Percentiles rank a stretch among this genome's conserved stretches.
Conservation (phyloP, 2,113 vertebrate genomes). For the Nymphicus hollandicus region DNA sequence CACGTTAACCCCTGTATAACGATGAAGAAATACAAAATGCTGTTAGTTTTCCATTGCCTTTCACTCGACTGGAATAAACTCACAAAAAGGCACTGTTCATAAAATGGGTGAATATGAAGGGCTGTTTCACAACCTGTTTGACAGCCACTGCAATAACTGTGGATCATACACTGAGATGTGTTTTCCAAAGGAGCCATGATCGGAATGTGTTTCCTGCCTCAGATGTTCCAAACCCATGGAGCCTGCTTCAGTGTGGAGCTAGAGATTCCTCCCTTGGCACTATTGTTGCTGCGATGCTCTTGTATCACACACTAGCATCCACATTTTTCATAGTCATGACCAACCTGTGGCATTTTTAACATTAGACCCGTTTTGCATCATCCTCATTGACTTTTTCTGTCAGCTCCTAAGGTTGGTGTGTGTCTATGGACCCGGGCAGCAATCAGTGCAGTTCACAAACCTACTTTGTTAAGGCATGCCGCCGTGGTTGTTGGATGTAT, state of each 20-base stretch:
- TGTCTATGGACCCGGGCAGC: neutral
- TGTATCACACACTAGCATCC: neutral
- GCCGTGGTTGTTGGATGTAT: neutral
- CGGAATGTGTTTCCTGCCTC: neutral
- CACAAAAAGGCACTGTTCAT: neutral
- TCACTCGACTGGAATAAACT: neutral
- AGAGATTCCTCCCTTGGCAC: neutral
- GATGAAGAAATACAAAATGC: neutral
- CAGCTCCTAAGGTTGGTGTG: neutral
- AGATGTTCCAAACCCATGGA: neutral
- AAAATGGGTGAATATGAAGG: neutral
- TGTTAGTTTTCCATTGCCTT: neutral
- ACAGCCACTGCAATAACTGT: neutral
- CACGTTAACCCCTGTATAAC: neutral
- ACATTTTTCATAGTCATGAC: neutral
- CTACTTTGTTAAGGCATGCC: neutral
- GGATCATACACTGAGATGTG: fast-evolving
- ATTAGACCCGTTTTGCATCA: too few species aligned
- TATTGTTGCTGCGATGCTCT: neutral
- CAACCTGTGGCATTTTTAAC: neutral
- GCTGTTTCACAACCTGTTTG: neutral
- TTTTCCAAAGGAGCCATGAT: neutral
- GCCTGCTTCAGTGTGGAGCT: neutral
- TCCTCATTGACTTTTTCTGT: neutral
- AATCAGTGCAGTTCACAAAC: neutral